phyloP scores from a whole-genome alignment of 2,113 vertebrate genomes.

The Ancistrus triradiatus region DNA sequence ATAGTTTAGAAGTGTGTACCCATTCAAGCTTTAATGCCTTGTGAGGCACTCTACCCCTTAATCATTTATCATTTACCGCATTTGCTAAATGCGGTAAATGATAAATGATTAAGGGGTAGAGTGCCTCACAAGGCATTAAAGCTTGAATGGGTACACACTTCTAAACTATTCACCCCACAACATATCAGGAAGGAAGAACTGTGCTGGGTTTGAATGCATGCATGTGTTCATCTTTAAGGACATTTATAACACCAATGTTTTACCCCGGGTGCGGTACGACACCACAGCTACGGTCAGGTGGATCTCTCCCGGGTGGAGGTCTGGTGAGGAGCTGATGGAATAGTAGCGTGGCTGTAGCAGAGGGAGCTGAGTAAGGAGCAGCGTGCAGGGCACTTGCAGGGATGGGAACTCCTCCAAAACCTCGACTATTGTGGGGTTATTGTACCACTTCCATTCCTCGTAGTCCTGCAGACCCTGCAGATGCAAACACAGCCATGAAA shows the following conservation, averaged over 20 bases:
- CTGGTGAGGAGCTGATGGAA: conserved; percentile 95
- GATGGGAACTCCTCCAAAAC: conserved; percentile 93
- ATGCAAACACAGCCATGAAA: background rate
- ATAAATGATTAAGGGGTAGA: no score
- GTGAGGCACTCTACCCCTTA: no score
- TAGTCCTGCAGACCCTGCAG: conserved; percentile 93
- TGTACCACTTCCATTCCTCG: conserved; percentile 97
- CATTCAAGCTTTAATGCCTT: no score
- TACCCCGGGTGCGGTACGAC: conserved; percentile 88
- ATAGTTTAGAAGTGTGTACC: no score
- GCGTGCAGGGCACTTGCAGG: conserved; percentile 86
- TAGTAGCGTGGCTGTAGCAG: conserved; percentile 94
- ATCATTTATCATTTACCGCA: no score
- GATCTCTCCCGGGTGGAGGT: conserved; percentile 85
- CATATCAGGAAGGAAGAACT: no score
- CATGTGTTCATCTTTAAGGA: no score
- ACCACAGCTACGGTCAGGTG: conserved; percentile 96
- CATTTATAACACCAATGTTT: background rate
- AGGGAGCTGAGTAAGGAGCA: conserved; percentile 92
- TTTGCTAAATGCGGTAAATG: no score
- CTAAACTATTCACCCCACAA: no score
- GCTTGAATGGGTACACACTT: no score
- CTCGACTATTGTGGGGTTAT: conserved; percentile 90
- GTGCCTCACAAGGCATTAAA: no score
- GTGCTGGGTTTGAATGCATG: no score